Base-by-base conservation (phyloP, 2,113 vertebrate genomes). In the Saimiri boliviensis region DNA sequence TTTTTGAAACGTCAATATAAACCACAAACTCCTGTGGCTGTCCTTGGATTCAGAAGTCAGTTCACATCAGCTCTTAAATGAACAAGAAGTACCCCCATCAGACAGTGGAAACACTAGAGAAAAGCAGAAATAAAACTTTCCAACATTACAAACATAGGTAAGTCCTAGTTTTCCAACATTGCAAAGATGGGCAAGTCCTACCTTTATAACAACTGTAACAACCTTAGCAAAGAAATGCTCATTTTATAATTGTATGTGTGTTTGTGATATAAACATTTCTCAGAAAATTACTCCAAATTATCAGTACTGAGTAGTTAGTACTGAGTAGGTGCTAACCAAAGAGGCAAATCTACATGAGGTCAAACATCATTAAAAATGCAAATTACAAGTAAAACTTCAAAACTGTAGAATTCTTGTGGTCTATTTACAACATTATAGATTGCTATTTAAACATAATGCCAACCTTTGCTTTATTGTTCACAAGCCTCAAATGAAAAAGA, bases 351-450 rank as follows among this genome's bases (percentile, higher is more conserved):
- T 79, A 0, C 23, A 71, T 2, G 37, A 94, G 79, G 37, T 49
- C 42, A 96, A 52, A 88, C 0, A 30, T 95, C 81, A 86, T 71
- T 89, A 35, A 86, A 81, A 16, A 49, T 84, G 37, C 3, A 97
- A 89, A 97, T 83, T 37, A 92, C 19, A 47, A 42, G 58, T 95
- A 93, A 86, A 96, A 87, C 1, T 79, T 93, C 47, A 94, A 93
- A 96, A 27, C 73, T 95, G 5, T 0, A 49, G 52, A 91, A 54
- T 54, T 91, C 12, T 92, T 94, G 1, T 0, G 25, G 66, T 71
- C 40, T 58, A 89, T 81, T 93, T 93, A 35, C 21, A 89, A 35
- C 17, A 87, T 23, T 63, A 7, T 1, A 70, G 47, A 54, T 23
- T 35, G 56, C 81, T 95, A 94, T 68, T 97, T 56, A 87, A 37